phyloP scores from a whole-genome alignment of 2,888 invertebrate genomes.

The Drosophila prolongata region DNA sequence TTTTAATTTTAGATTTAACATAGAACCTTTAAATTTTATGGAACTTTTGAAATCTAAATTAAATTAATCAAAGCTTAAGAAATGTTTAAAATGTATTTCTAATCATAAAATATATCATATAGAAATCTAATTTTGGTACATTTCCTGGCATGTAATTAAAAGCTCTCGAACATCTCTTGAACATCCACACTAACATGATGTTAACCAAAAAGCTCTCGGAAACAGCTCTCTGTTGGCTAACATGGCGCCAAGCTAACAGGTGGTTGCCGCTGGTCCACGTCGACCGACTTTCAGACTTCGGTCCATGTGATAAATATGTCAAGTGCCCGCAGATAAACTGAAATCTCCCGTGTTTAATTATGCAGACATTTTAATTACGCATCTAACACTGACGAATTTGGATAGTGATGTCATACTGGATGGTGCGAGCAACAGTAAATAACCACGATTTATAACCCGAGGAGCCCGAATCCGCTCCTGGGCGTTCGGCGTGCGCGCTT shows the following conservation, averaged over 20 bases:
- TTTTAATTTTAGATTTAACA: too few relatives aligned
- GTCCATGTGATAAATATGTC: constrained; percentile 42
- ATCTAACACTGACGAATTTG: constrained; percentile 55
- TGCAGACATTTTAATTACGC: constrained; percentile 62
- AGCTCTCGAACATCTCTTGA: constrained; percentile 32
- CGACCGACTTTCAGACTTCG: constrained; percentile 11
- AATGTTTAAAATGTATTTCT: too few relatives aligned
- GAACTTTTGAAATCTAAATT: too few relatives aligned
- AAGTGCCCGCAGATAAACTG: constrained; percentile 51
- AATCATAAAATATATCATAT: too few relatives aligned
- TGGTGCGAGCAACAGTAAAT: constrained; percentile 8
- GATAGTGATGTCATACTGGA: constrained; percentile 32
- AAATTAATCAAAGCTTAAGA: too few relatives aligned
- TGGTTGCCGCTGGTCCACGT: constrained; percentile 54
- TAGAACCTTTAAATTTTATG: too few relatives aligned
- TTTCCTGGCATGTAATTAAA: not conserved
- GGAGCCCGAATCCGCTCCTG: constrained; percentile 33
- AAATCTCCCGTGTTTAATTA: constrained; percentile 50
- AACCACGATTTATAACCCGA: constrained; percentile 3
- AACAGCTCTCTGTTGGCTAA: constrained; percentile 35
- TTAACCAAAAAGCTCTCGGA: constrained; percentile 31
- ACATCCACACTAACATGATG: constrained; percentile 18
- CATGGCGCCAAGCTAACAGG: constrained; percentile 51
- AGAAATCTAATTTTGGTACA: not conserved
- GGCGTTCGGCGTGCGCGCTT: constrained; percentile 54